These are phyloP conservation scores for Leptinotarsa tumamoca DNA, from an alignment of 2,888 invertebrate genomes.

Conservation along the genomic window DNA sequence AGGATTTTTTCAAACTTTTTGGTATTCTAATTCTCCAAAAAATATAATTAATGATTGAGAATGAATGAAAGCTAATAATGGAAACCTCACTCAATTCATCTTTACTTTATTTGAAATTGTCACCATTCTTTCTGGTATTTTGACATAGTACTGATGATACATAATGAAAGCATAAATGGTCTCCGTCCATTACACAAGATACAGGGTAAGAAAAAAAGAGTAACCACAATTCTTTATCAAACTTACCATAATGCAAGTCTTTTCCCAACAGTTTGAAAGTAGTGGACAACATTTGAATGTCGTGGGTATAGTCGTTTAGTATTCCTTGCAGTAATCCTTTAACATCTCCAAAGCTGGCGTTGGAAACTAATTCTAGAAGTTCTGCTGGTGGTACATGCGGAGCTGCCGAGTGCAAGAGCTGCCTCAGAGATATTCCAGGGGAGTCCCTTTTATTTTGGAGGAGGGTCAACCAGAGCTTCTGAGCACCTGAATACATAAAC, in stretches of 20 bases:
- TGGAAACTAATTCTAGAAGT: conserved; percentile 72
- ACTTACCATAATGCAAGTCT: conserved; percentile 74
- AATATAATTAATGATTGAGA: no score
- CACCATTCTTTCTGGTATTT: no score
- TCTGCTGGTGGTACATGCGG: conserved; percentile 71
- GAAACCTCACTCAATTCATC: no score
- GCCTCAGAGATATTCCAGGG: conserved; percentile 65
- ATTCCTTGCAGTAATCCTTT: conserved; percentile 74
- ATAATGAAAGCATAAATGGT: not conserved
- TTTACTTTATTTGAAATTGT: no score
- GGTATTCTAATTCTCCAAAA: no score
- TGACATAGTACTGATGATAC: not conserved
- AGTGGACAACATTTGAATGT: conserved; percentile 77
- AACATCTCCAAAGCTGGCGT: conserved; percentile 74
- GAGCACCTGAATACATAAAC: conserved; percentile 57
- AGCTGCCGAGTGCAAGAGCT: conserved; percentile 70
- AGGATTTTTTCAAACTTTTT: no score
- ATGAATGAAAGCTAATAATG: no score
- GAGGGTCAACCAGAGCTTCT: conserved; percentile 69
- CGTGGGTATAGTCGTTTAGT: conserved; percentile 81
- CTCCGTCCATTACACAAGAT: not conserved
- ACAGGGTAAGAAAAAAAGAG: no score
- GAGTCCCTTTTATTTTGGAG: conserved; percentile 66
- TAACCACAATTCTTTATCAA: not conserved
- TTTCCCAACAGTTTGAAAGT: conserved; percentile 76